Percentiles rank a stretch among this genome's conserved stretches.
phyloP scores from a whole-genome alignment of 2,888 invertebrate genomes.

The Vesta saturnalis region DNA sequence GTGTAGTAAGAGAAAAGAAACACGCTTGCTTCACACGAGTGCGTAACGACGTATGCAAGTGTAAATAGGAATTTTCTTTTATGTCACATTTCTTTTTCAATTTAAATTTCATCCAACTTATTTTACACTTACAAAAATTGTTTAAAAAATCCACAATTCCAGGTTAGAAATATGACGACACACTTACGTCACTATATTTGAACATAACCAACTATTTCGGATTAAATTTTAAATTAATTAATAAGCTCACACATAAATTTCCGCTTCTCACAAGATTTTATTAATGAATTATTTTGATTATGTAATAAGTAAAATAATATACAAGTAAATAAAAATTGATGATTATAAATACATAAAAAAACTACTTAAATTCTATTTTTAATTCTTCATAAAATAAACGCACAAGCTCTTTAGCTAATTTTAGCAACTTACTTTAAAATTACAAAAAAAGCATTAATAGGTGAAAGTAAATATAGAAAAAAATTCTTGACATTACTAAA shows the following conservation, averaged over 20 bases:
- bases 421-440: background rate
- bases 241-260: too few relatives aligned
- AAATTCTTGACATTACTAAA: background rate
- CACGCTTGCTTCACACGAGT: conserved; percentile 38
- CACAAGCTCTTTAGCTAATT: conserved; percentile 10
- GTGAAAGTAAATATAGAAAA: conserved; percentile 13
- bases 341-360: background rate
- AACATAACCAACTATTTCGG: too few relatives aligned
- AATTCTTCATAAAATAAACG: conserved; percentile 2
- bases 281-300: too few relatives aligned
- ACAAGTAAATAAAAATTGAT: background rate
- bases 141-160: background rate
- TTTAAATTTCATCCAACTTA: background rate
- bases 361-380: conserved; percentile 6
- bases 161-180: background rate
- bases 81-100: background rate
- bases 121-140: background rate
- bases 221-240: too few relatives aligned
- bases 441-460: conserved; percentile 9
- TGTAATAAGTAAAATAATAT: background rate
- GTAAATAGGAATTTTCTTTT: background rate
- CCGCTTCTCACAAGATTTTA: too few relatives aligned
- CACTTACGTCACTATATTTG: background rate
- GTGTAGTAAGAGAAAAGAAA: conserved; percentile 37
- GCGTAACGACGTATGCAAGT: conserved; percentile 16